Evolutionary conservation across 2,797 vertebrate genomes (phyloP), one percentile per base, ranked within the genome.

Genomic region (Schizopygopsis malacanthus): DNA sequence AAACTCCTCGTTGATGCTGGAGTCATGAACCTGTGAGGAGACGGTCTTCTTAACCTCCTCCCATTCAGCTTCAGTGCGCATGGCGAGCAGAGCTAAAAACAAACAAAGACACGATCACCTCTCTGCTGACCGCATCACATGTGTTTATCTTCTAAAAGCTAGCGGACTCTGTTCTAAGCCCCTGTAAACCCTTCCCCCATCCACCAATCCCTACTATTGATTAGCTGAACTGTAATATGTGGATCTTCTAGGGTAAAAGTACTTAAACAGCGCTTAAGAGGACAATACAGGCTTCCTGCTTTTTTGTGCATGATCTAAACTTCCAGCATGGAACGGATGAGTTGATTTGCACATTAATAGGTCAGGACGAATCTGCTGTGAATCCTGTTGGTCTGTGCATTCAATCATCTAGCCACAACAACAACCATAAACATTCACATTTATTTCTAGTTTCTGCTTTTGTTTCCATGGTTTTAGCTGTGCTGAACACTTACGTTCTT

Each of bases 11-110:
- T 95, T 96, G 89, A 98, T 93, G 45, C 96, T 95, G 28, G 96
- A 96, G 85, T 98, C 97, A 88, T 96, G 95, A 56, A 95, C 95
- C 85, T 97, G 95, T 67, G 96, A 93, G 89, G 91, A 93, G 86
- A 98, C 94, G 90, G 94, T 95, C 91, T 95, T 94, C 87, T 96
- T 92, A 90, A 98, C 95, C 90, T 97, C 95, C 84, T 96, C 96
- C 98, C 98, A 99, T 90, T 98, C 96, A 77, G 92, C 91, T 90
- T 96, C 97, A 2, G 91, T 96, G 88, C 95, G 97, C 92, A 98
- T 90, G 61, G 94, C 91, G 88, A 95, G 92, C 92, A 99, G 93
- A 69, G 94, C 98, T 99, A 92, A 54, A 95, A 85, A 83, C 77
- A 92, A 85, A 88, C 43, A 83, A 47, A 84, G 39, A 73, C 16